Base-by-base conservation (phyloP, 2,113 vertebrate species). In the Sylvia atricapilla region DNA sequence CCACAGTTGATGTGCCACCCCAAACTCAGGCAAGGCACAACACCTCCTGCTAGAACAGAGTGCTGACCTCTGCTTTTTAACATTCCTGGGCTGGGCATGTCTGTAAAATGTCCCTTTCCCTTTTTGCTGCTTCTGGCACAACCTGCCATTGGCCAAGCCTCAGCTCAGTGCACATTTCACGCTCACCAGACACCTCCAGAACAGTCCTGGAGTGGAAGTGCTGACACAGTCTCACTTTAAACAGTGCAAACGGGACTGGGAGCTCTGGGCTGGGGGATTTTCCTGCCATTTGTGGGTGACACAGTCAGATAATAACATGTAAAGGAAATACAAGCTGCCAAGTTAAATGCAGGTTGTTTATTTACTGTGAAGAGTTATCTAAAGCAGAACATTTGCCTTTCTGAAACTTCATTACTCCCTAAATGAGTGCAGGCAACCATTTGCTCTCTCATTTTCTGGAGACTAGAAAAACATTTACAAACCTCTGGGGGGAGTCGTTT, bases 341-440 rank as follows among this genome's bases (percentile, higher is more conserved):
- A 52, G 82, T 46, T 66, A 97, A 88, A 87, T 31, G 77, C 10
- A 6, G 47, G 62, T 75, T 92, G 77, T 94, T 96, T 96, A 80
- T 95, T 97, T 96, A 90, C 69, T 81, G 64, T 46, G 59, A 55
- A 86, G 63, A 75, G 64, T 76, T 91, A 83, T 67, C 72, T 85
- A 92, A 93, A 95, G 81, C 22, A 81, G 84, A 87, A 95, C 93
- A 95, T 94, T 96, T 96, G 92, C 90, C 76, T 78, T 85, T 93
- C 79, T 91, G 86, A 95, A 97, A 95, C 89, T 90, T 87, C 86
- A 86, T 72, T 90, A 66, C 75, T 81, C 63, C 82, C 89, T 69
- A 94, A 90, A 80, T 69, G 73, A 74, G 84, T 50, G 41, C 30
- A 94, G 88, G 69, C 73, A 87, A 92, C 93, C 94, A 94, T 93